Base-by-base conservation (phyloP, 2,113 vertebrate species). In the Passer domesticus region DNA sequence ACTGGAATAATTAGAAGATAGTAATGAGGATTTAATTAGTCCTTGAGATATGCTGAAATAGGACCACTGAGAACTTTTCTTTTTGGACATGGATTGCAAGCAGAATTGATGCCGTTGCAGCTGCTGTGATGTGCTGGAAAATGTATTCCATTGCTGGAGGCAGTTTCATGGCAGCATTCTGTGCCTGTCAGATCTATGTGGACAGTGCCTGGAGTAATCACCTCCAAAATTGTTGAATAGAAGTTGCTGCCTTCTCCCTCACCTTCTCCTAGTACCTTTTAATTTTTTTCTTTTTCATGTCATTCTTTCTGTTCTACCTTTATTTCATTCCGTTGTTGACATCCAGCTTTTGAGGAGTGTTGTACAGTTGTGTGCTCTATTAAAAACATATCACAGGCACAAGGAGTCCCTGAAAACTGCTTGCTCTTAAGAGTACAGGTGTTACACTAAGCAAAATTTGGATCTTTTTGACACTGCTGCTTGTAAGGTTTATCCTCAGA, bases 11-110 rank as follows among this genome's bases (percentile, higher is more conserved):
- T 98, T 98, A 98, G 97, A 97, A 97, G 96, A 94, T 95, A 91
- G 93, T 97, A 97, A 98, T 98, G 97, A 98, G 97, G 95, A 97
- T 98, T 98, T 98, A 98, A 98, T 98, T 98, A 98, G 98, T 98
- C 98, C 97, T 98, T 97, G 97, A 98, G 97, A 97, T 97, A 94
- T 68, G 80, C 94, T 92, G 95, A 96, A 97, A 94, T 97, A 96
- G 97, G 97, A 95, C 97, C 96, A 84, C 96, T 94, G 94, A 96
- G 95, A 97, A 97, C 94, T 97, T 96, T 94, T 83, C 96, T 96
- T 95, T 96, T 96, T 89, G 94, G 97, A 98, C 97, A 80, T 31
- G 73, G 94, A 91, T 82, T 67, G 90, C 83, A 81, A 92, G 87
- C 89, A 89, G 94, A 96, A 91, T 59, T 90, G 96, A 91, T 87